phyloP scores from a whole-genome alignment of 2,888 invertebrate species.

The Habrosyne pyritoides region DNA sequence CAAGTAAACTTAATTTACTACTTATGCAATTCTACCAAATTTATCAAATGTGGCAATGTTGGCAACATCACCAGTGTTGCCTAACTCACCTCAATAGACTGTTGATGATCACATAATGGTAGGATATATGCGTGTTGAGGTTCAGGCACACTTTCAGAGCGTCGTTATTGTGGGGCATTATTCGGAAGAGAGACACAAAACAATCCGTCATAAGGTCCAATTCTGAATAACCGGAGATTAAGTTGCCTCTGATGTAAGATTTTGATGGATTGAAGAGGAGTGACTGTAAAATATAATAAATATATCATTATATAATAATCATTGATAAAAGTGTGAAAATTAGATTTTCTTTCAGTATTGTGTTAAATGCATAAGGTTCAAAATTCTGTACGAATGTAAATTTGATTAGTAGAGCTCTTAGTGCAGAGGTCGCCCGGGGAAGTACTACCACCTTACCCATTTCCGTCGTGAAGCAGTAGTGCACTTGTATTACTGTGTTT shows the following conservation, averaged over 20 bases:
- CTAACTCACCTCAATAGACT: constrained; percentile 91
- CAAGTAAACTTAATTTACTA: no score
- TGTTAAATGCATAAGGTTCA: background rate
- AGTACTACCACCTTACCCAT: no score
- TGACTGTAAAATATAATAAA: no score
- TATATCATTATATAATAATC: constrained; percentile 24
- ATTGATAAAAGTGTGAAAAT: constrained; percentile 8
- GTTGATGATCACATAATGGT: constrained; percentile 96
- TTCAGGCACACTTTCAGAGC: constrained; percentile 97
- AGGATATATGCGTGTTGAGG: constrained; percentile 91
- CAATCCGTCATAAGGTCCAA: constrained; percentile 98
- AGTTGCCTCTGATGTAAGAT: constrained; percentile 93
- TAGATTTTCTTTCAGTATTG: background rate
- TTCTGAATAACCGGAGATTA: constrained; percentile 91
- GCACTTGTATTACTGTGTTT: no score
- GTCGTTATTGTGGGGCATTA: constrained; percentile 98
- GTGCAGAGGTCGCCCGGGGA: no score
- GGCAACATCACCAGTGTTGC: no score
- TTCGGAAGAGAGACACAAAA: constrained; percentile 98
- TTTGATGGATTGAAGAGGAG: constrained; percentile 96
- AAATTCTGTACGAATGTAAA: no score
- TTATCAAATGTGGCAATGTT: background rate
- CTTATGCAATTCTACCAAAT: no score
- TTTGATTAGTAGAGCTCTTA: no score
- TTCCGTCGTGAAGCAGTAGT: no score